These are phyloP conservation scores for Sipha maydis DNA, from an alignment of 2,888 invertebrate genomes.

Conservation along the genomic window DNA sequence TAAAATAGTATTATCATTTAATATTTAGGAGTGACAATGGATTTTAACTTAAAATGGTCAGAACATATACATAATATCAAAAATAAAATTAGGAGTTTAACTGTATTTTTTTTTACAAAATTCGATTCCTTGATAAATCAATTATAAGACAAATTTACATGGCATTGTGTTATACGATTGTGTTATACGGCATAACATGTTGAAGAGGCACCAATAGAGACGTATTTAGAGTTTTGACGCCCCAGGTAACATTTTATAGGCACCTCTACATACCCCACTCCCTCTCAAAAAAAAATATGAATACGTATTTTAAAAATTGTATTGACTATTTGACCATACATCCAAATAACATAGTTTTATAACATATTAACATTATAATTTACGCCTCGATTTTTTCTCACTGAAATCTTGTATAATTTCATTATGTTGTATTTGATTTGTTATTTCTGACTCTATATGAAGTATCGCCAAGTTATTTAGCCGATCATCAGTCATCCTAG, in stretches of 20 bases:
- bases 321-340: conserved; percentile 37
- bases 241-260: conserved; percentile 26
- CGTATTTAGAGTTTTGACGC: conserved; percentile 30
- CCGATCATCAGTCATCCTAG: conserved; percentile 18
- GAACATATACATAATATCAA: too few relatives aligned
- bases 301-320: conserved; percentile 15
- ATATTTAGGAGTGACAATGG: too few relatives aligned
- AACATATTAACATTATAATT: conserved; percentile 34
- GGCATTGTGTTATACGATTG: too few relatives aligned
- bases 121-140: too few relatives aligned
- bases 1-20: too few relatives aligned
- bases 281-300: conserved; percentile 12
- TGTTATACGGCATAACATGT: not conserved
- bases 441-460: too few relatives aligned
- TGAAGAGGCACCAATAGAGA: not conserved
- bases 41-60: too few relatives aligned
- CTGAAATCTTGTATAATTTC: conserved; percentile 42
- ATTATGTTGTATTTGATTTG: too few relatives aligned
- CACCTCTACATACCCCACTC: not conserved
- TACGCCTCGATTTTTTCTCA: conserved; percentile 26
- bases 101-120: too few relatives aligned
- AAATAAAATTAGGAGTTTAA: too few relatives aligned
- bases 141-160: too few relatives aligned
- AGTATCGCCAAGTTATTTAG: conserved; percentile 36
- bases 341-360: not conserved